phyloP scores from a whole-genome alignment of 2,113 vertebrate species.

The Sapajus apella region DNA sequence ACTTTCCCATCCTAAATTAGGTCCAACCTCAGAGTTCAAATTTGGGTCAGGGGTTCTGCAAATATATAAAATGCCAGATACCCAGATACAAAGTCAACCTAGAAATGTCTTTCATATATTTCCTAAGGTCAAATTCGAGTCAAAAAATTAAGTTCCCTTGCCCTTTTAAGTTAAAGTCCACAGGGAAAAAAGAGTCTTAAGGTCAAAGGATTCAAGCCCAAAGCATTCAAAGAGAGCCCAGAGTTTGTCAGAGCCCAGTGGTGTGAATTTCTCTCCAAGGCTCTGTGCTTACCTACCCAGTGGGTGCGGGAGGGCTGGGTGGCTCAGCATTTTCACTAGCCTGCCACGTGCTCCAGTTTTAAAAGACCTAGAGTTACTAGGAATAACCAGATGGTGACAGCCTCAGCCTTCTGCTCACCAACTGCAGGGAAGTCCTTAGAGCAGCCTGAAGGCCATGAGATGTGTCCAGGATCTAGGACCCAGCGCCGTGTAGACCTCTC shows the following conservation, averaged over 20 bases:
- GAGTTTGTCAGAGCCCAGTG: background rate
- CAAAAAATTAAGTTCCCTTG: background rate
- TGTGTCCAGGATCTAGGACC: background rate
- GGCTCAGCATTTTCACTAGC: background rate
- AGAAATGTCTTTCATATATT: background rate
- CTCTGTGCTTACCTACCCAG: too few species aligned
- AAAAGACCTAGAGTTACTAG: background rate
- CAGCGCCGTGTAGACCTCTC: background rate
- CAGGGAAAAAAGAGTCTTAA: background rate
- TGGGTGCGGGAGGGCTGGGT: background rate
- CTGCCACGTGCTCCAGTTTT: background rate
- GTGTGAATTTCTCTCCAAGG: too few species aligned
- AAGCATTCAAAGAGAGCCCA: background rate
- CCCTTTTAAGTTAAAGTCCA: slow-evolving; percentile 21
- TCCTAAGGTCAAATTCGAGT: background rate
- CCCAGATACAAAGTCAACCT: background rate
- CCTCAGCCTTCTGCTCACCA: rapidly evolving
- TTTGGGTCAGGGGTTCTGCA: background rate
- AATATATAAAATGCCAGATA: background rate
- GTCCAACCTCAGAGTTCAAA: background rate
- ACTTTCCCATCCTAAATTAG: background rate
- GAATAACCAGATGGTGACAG: background rate
- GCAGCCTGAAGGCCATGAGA: too few species aligned
- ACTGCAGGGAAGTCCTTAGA: background rate
- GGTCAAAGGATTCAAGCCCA: background rate